Evolutionary conservation across 2,797 vertebrate genomes (phyloP).

Genomic region (Botia kubotai): DNA sequence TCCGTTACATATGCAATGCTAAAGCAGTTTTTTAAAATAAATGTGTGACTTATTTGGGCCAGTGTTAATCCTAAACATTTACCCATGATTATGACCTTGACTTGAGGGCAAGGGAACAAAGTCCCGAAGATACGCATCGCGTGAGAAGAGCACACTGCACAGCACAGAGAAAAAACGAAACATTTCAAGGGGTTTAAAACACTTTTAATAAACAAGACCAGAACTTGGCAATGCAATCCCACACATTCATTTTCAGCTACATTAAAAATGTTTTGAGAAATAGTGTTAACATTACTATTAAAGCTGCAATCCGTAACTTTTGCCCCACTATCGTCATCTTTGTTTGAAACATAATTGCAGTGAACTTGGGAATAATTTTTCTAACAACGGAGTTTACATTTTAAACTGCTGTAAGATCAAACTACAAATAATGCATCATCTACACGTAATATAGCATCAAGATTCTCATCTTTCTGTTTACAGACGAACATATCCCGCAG

Average conservation of each 20-base stretch:
- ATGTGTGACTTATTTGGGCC: background rate
- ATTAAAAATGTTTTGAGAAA: background rate
- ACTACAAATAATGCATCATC: too few species aligned
- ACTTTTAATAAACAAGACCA: slow-evolving; percentile 46
- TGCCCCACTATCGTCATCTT: too few species aligned
- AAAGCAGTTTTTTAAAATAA: background rate
- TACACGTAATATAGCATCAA: too few species aligned
- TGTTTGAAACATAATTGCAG: too few species aligned
- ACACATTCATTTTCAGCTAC: slow-evolving; percentile 1
- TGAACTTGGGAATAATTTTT: too few species aligned
- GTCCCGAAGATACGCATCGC: slow-evolving; percentile 6
- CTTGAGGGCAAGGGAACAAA: slow-evolving; percentile 16
- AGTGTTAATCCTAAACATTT: slow-evolving; percentile 2
- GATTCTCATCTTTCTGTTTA: too few species aligned
- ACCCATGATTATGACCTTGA: slow-evolving; percentile 2
- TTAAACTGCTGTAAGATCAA: too few species aligned
- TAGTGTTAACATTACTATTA: background rate
- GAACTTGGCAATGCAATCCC: background rate
- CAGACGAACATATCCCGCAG: too few species aligned
- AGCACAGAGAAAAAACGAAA: slow-evolving; percentile 19
- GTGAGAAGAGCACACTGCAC: background rate
- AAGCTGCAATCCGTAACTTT: background rate
- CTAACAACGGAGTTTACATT: too few species aligned
- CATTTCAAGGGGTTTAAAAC: background rate
- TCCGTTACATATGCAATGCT: background rate